Percentiles rank a stretch among this genome's conserved stretches.
These are phyloP conservation scores for Osmerus mordax DNA, from an alignment of 2,113 vertebrate genomes.

Conservation along the genomic window DNA sequence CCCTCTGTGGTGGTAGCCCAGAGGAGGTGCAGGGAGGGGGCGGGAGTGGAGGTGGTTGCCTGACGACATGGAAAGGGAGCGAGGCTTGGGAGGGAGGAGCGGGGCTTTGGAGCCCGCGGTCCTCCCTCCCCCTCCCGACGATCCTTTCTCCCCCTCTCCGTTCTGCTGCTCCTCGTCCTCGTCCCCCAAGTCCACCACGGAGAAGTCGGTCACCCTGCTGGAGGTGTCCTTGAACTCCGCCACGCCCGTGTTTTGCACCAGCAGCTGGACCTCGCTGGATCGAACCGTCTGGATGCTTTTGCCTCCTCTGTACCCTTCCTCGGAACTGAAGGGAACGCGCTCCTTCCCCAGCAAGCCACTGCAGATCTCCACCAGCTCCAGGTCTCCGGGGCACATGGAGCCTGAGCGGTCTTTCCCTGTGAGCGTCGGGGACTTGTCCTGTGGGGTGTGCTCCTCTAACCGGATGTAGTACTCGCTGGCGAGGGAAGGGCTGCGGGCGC, in stretches of 20 bases:
- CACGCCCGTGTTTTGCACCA: constrained; percentile 67
- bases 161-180: constrained; percentile 55
- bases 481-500: constrained; percentile 88
- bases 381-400: constrained; percentile 59
- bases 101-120: constrained; percentile 65
- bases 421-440: constrained; percentile 70
- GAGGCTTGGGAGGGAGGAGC: constrained; percentile 77
- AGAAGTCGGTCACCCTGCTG: constrained; percentile 73
- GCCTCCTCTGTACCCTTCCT: constrained; percentile 42
- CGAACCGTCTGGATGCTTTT: constrained; percentile 65
- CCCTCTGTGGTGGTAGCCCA: constrained; percentile 54
- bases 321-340: constrained; percentile 53
- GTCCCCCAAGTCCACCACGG: constrained; percentile 71
- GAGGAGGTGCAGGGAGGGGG: constrained; percentile 71
- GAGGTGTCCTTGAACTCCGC: constrained; percentile 71
- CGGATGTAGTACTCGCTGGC: constrained; percentile 90
- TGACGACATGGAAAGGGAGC: constrained; percentile 73
- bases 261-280: constrained; percentile 70
- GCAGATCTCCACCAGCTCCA: constrained; percentile 74
- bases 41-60: constrained; percentile 66
- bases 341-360: constrained; percentile 68
- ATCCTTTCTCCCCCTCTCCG: constrained; percentile 43
- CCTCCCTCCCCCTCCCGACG: constrained; percentile 49
- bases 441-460: constrained; percentile 83
- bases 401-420: constrained; percentile 55